Evolutionary conservation across 1,140 invertebrate species (phyloP), one percentile per base, ranked within the genome.

Genomic region (Steinernema khuongi): DNA sequence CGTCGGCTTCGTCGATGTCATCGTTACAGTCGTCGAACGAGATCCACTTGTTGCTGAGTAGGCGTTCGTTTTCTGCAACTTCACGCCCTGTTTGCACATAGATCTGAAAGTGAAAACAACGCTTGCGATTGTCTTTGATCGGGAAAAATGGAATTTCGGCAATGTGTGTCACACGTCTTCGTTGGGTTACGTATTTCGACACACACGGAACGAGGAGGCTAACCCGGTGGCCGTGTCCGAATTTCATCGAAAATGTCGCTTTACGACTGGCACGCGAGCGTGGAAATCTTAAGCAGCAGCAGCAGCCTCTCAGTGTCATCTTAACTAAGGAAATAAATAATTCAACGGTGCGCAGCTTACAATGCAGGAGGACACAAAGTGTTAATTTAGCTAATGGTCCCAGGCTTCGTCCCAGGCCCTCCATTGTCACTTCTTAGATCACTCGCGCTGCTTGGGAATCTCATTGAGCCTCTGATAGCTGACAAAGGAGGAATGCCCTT

Each of bases 1-100:
- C n/a, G 7, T 7, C 50, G 22, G 7, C 26, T 7, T 60, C 50
- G 19, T 2, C 50, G 11, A 7, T 22, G 50, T 60, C 50, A 26
- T 60, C 50, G 11, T 11, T 14, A 22, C 50, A 60, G 50, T 60
- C 50, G 11, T 60, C 50, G 19, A 60, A 60, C 50, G 50, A 60
- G 50, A 60, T 60, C 50, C 50, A 60, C 50, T 60, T 60, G 50
- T 60, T 60, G 22, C 50, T 60, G 50, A 60, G 50, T 4, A 60
- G 50, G 50, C 50, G 50, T 26, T 60, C 50, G 50, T 60, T 60
- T 60, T 60, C 50, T 11, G 50, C 50, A 60, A 60, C 50, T 60
- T 60, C 50, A 60, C 50, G 50, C 50, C 50, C 50, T 60, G 50
- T 60, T 60, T 60, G 50, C 50, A 60, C 50, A 22, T 60, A 60